Conservation (phyloP, 1,140 invertebrate species). For the Artemia franciscana region DNA sequence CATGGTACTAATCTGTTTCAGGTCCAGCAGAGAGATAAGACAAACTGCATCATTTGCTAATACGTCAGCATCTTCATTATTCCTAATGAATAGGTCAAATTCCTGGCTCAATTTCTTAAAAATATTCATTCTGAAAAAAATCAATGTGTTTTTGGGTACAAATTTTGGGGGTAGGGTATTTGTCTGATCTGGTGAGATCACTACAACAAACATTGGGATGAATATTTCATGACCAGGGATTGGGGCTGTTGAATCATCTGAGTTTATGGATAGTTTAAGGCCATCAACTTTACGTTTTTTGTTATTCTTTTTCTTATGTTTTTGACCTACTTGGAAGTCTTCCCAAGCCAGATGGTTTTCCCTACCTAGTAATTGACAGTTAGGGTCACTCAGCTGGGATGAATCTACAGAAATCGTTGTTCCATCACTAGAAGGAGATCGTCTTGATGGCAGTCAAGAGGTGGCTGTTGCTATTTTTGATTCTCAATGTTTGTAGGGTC, state of each 20-base stretch:
- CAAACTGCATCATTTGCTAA: neutral
- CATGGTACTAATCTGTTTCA: neutral
- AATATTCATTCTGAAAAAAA: neutral
- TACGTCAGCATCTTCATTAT: neutral
- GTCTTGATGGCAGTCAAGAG: too few relatives aligned
- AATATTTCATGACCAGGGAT: too few relatives aligned
- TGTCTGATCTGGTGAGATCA: neutral
- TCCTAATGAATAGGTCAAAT: neutral
- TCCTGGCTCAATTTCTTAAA: neutral
- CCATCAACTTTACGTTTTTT: neutral
- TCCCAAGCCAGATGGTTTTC: neutral
- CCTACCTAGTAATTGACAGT: too few relatives aligned
- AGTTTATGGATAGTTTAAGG: neutral
- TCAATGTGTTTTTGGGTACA: neutral
- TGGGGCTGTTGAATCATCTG: neutral
- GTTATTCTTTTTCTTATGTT: neutral
- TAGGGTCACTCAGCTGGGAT: neutral
- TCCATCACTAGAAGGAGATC: neutral
- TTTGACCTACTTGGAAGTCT: neutral
- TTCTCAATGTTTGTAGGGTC: too few relatives aligned
- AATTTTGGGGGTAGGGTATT: neutral
- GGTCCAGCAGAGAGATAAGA: neutral
- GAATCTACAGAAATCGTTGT: neutral
- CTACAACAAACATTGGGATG: neutral
- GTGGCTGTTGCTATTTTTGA: too few relatives aligned